These are phyloP conservation scores for Corythornis vintsioides DNA, from an alignment of 2,113 vertebrate genomes.

Conservation along the genomic window DNA sequence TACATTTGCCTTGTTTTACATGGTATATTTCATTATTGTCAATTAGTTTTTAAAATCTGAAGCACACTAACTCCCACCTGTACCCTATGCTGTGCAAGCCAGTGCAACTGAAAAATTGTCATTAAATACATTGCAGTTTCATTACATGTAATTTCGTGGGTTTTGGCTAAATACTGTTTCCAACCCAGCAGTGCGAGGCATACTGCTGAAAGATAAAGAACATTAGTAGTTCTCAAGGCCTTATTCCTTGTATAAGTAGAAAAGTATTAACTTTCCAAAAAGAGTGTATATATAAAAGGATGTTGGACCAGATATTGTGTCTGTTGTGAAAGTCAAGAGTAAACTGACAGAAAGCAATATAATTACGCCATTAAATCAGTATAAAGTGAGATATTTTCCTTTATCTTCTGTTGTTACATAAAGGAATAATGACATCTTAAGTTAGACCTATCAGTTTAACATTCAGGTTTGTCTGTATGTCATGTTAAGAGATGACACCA, in stretches of 20 bases:
- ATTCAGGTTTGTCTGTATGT: neutral
- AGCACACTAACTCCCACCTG: neutral
- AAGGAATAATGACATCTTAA: neutral
- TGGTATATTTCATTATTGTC: neutral
- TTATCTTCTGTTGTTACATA: neutral
- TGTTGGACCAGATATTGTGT: neutral
- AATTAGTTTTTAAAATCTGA: slow-evolving; percentile 5
- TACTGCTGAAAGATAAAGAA: neutral
- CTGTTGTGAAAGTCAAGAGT: neutral
- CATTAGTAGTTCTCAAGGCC: neutral
- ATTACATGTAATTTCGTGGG: neutral
- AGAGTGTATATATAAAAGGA: neutral
- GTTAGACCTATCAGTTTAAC: neutral
- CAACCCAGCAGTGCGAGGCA: neutral
- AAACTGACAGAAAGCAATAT: neutral
- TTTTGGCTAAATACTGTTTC: slow-evolving; percentile 5
- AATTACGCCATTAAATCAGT: neutral
- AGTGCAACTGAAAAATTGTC: slow-evolving; percentile 9
- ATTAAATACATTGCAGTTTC: slow-evolving; percentile 21
- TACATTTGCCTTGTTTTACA: neutral
- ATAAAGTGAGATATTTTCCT: neutral
- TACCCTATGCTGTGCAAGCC: neutral
- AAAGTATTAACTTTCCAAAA: neutral
- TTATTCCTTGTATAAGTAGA: neutral
- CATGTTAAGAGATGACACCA: neutral